phyloP scores from a whole-genome alignment of 2,888 invertebrate genomes.

The Emmelina monodactyla region DNA sequence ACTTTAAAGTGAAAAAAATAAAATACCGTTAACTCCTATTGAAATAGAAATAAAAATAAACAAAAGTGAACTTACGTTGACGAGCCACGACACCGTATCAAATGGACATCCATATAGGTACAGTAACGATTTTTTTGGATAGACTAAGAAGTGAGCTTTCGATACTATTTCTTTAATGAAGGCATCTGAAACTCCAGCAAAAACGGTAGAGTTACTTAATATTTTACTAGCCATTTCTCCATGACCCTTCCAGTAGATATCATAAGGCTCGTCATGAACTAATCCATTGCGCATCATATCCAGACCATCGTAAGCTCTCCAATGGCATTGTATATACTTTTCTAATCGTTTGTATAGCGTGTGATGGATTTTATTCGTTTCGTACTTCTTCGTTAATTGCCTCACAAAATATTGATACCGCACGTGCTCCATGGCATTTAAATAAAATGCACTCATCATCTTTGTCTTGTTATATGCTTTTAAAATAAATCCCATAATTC shows the following conservation, averaged over 20 bases:
- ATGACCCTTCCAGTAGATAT: conserved; percentile 42
- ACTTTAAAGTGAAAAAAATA: too few relatives aligned
- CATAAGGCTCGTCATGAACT: conserved; percentile 34
- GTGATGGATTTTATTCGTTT: conserved; percentile 30
- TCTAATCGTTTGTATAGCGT: conserved; percentile 32
- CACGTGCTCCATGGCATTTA: conserved; percentile 23
- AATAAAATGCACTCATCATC: conserved; percentile 28
- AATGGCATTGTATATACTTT: conserved; percentile 37
- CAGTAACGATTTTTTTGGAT: conserved; percentile 30
- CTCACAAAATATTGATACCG: conserved; percentile 36
- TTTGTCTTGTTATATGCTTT: conserved; percentile 22
- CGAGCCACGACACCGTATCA: conserved; percentile 34
- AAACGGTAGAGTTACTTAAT: conserved; percentile 30
- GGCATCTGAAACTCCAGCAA: conserved; percentile 25
- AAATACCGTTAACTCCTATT: too few relatives aligned
- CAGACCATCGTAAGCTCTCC: conserved; percentile 40
- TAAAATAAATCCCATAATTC: conserved; percentile 21
- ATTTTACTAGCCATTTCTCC: conserved; percentile 38
- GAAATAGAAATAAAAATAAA: too few relatives aligned
- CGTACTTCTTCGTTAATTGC: conserved; percentile 29
- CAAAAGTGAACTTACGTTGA: conserved; percentile 37
- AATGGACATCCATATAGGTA: conserved; percentile 30
- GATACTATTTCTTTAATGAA: conserved; percentile 36
- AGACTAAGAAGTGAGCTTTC: conserved; percentile 28
- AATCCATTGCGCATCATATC: conserved; percentile 32